Evolutionary conservation across 2,797 vertebrate genomes (phyloP).

Genomic region (Characodon lateralis): DNA sequence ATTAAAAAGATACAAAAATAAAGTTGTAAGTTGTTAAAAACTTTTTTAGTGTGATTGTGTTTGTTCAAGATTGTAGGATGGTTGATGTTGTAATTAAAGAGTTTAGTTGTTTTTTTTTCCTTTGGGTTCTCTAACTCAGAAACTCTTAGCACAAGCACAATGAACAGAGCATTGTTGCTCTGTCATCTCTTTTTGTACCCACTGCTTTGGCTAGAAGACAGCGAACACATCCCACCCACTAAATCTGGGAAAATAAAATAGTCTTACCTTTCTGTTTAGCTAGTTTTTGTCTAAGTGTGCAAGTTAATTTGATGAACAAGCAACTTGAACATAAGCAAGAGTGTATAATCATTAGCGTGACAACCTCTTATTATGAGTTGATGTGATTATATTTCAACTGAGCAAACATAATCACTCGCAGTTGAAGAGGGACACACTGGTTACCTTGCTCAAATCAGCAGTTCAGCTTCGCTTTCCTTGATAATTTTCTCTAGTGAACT

Average conservation of each 20-base stretch:
- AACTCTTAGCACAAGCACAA: background rate
- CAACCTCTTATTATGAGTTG: constrained; percentile 71
- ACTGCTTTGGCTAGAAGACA: constrained; percentile 1
- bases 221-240: background rate
- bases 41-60: background rate
- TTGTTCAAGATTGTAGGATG: background rate
- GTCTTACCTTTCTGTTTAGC: constrained; percentile 24
- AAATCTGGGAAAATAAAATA: background rate
- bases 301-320: constrained; percentile 55
- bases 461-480: constrained; percentile 26
- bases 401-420: constrained; percentile 56
- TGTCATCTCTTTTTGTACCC: background rate
- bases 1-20: background rate
- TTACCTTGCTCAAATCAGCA: constrained; percentile 56
- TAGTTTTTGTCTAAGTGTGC: constrained; percentile 37
- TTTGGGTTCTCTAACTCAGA: background rate
- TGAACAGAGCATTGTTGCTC: background rate
- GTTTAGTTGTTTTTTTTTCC: background rate
- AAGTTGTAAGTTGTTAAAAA: background rate
- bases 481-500: constrained; percentile 18
- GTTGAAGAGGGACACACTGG: constrained; percentile 38
- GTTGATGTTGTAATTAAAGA: background rate
- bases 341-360: constrained; percentile 72
- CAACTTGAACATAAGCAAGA: constrained; percentile 54
- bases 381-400: constrained; percentile 75